Base-by-base conservation (phyloP, 2,797 vertebrate genomes). In the Ctenopoma kingsleyae region DNA sequence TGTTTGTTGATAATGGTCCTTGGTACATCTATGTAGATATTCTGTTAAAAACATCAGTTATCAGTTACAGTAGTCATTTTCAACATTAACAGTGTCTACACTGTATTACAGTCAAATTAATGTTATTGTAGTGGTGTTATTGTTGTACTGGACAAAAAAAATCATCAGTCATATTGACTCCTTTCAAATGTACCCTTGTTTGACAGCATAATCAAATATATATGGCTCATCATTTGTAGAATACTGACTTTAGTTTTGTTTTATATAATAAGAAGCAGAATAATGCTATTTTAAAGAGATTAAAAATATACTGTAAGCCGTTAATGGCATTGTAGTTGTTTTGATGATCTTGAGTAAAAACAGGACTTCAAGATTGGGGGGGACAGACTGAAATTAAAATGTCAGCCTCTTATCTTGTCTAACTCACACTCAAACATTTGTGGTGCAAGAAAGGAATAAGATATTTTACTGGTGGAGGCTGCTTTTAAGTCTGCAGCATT, bases 371-470 rank as follows among this genome's bases (percentile, higher is more conserved):
- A 83, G 81, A 86, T 83, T 30, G 23, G 13, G 36, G 57, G 54
- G 54, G 80, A 86, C 69, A 56, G 65, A 67, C 41, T 76, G 78
- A 80, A 85, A 86, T 87, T 65, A 81, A 89, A 85, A 83, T 76
- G 80, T 82, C 74, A 66, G 50, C 63, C 74, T 30, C 49, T 78
- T 86, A 74, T 80, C 68, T 68, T 3, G 8, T 65, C 68, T 20
- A 62, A 61, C 67, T 57, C 36, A 9, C 44, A 53, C 47, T 48
- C 35, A 61, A 61, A 62, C 23, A 47, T 44, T 46, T 32, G 10
- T 27, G 8, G n/a, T 40, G 10, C 15, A 53, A 36, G 35, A 71
- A 51, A 32, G 2, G n/a, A 53, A 35, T 22, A 49, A 48, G 38
- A 62, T 2, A 46, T 60, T 65, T 53, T 35, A 11, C 12, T 20